Base-by-base conservation (phyloP, 1,140 invertebrate genomes). In the Zaprionus nigranus region DNA sequence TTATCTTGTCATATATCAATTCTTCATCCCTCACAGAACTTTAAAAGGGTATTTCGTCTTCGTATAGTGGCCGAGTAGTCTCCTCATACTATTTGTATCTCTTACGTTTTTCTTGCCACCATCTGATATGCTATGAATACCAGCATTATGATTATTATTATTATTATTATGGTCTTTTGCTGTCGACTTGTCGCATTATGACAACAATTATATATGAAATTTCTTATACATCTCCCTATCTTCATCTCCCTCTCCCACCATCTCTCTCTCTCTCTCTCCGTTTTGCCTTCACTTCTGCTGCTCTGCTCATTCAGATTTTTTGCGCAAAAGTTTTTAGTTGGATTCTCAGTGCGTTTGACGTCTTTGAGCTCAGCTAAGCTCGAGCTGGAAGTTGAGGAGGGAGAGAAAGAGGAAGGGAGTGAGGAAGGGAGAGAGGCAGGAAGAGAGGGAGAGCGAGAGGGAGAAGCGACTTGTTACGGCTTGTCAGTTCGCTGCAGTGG, bases 151-250 rank as follows among this genome's bases (percentile, higher is more conserved):
- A 46, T 74, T 46, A 54, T 61, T 46, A 69, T 62, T 53, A 65
- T 64, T 62, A 56, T 61, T 70, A 22, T 71, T 65, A 71, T 70
- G 61, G 30, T 58, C 22, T 34, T 30, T 61, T 38, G 61, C 58
- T 67, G 40, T 36, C 53, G 49, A 28, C 40, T 58, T 73, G 57
- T 60, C 70, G 56, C 73, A 64, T 75, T 62, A 71, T 64, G 67
- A 53, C 67, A 70, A 70, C 22, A 22, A 3, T 30, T 51, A 49
- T 51, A 51, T 20, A 28, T 12, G 12, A 20, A 36, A 38, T 65
- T 40, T 56, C 51, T 26, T 56, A 15, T 56, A n/a, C 24, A 11
- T 46, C 9, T 5, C 36, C 11, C 3, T 30, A 34, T 34, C 30
- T 38, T 24, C n/a, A 34, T 64, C 20, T 65, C 6, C 12, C 1